These are phyloP conservation scores for Rhinophrynus dorsalis DNA, from an alignment of 2,797 vertebrate genomes.

Conservation along the genomic window DNA sequence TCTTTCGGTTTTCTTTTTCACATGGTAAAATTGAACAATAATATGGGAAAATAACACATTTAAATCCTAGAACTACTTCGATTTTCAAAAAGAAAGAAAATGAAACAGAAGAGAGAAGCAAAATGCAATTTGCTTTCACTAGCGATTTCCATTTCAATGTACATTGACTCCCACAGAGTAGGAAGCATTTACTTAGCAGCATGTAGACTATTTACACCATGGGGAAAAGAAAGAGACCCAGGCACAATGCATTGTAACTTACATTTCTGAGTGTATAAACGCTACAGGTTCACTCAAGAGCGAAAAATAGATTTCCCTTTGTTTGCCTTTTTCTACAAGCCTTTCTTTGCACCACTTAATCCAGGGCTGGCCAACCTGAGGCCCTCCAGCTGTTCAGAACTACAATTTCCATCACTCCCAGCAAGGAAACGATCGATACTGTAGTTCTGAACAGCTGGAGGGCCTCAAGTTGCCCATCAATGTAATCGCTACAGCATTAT, in stretches of 20 bases:
- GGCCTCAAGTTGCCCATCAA: too few relatives aligned
- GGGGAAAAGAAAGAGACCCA: conserved; percentile 29
- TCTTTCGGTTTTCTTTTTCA: too few relatives aligned
- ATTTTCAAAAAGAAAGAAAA: background rate
- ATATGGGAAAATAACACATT: too few relatives aligned
- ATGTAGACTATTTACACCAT: conserved; percentile 44
- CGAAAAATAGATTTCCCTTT: conserved; percentile 35
- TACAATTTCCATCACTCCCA: too few relatives aligned
- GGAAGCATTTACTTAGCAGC: conserved; percentile 49
- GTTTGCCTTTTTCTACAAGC: conserved; percentile 18
- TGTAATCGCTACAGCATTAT: too few relatives aligned
- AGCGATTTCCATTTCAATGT: conserved; percentile 46
- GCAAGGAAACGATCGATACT: too few relatives aligned
- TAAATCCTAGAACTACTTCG: too few relatives aligned
- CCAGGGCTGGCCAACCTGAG: too few relatives aligned
- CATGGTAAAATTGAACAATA: too few relatives aligned
- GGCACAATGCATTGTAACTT: conserved; percentile 18
- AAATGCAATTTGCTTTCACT: conserved; percentile 44
- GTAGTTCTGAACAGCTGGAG: too few relatives aligned
- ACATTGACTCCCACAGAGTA: conserved; percentile 42
- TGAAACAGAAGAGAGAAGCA: conserved; percentile 8
- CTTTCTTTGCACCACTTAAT: conserved; percentile 27
- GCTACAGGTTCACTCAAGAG: conserved; percentile 10
- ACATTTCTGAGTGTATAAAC: conserved; percentile 19
- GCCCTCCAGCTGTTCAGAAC: too few relatives aligned